phyloP scores from a whole-genome alignment of 2,797 vertebrate species.

The Eutrigla gurnardus region DNA sequence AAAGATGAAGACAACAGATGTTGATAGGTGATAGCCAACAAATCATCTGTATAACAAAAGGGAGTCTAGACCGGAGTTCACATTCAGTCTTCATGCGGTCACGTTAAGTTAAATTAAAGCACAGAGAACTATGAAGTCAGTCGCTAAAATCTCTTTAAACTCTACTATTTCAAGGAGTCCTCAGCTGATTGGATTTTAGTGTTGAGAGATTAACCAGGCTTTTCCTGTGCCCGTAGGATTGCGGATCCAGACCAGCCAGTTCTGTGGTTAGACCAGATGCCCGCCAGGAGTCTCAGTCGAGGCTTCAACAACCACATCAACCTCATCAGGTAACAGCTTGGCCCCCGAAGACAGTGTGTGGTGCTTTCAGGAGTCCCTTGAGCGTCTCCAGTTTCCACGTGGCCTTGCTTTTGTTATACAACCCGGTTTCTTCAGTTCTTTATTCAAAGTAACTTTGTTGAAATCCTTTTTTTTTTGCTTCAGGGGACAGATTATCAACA shows the following conservation, averaged over 20 bases:
- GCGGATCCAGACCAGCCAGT: conserved; percentile 98
- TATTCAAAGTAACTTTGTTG: background rate
- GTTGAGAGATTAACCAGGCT: conserved; percentile 20
- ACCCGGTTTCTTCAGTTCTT: background rate
- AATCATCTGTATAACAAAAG: background rate
- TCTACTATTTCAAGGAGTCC: background rate
- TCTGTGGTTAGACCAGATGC: conserved; percentile 98
- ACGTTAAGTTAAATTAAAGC: background rate
- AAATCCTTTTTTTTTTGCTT: conserved; percentile 1
- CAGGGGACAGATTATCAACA: conserved; percentile 97
- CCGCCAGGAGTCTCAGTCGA: conserved; percentile 92
- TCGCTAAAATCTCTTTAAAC: background rate
- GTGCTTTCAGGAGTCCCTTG: background rate
- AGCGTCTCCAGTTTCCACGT: background rate
- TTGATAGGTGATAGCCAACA: background rate
- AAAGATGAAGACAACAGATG: conserved; percentile 4
- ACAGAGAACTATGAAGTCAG: background rate
- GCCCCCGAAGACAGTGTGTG: accelerated
- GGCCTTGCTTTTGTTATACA: background rate
- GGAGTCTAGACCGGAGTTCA: background rate
- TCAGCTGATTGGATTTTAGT: background rate
- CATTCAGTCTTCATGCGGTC: background rate
- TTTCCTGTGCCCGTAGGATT: conserved; percentile 82
- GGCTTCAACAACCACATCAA: conserved; percentile 99
- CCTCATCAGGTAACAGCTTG: conserved; percentile 90